These are phyloP conservation scores for Oreocharis arfaki DNA, from an alignment of 2,113 vertebrate species.

Conservation along the genomic window DNA sequence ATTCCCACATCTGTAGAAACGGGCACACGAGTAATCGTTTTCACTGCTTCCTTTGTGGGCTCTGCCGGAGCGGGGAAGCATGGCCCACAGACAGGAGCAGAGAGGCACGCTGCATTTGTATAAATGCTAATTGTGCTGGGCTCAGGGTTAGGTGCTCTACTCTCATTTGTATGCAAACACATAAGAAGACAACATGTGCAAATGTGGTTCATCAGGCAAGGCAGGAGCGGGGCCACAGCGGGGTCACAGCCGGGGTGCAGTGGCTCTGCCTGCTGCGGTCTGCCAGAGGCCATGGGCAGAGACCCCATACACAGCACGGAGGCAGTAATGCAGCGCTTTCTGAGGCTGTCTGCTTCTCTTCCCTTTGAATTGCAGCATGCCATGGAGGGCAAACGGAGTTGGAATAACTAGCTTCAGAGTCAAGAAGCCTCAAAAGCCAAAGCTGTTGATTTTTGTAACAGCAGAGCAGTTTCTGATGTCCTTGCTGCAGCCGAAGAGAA, in stretches of 20 bases:
- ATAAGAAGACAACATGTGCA: not conserved
- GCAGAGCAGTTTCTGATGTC: not conserved
- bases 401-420: not conserved
- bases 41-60: not conserved
- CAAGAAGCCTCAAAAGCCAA: not conserved
- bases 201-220: not conserved
- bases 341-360: not conserved
- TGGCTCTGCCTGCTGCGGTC: not conserved
- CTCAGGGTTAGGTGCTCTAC: not conserved
- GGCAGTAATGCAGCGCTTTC: rapidly evolving
- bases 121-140: not conserved
- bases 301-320: rapidly evolving
- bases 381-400: not conserved
- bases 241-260: rapidly evolving
- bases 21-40: not conserved
- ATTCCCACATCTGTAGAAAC: not conserved
- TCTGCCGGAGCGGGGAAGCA: not conserved
- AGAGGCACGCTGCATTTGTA: not conserved
- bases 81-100: not conserved
- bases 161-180: not conserved
- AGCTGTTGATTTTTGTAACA: not conserved
- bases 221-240: rapidly evolving
- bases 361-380: not conserved
- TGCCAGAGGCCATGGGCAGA: not conserved
- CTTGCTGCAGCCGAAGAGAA: not conserved